Base-by-base conservation (phyloP, 2,797 vertebrate species). In the Hyperoplus immaculatus region DNA sequence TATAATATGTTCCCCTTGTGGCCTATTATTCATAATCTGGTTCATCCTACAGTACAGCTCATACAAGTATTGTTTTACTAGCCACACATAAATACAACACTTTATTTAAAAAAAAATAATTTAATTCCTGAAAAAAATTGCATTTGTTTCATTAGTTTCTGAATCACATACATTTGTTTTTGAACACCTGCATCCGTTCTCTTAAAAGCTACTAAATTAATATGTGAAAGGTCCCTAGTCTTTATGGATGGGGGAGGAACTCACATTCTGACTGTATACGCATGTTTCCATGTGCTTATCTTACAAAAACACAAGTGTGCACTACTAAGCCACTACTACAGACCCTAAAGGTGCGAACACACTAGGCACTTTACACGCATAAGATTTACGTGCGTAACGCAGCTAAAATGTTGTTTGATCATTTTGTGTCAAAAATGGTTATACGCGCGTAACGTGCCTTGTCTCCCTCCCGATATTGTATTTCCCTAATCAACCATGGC, bases 261-360 rank as follows among this genome's bases (percentile, higher is more conserved):
- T 60, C 4, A 1, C 43, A 56, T 56, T 71, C 15, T 16, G 29
- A 39, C 43, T 29, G 29, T 29, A 29, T 29, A 29, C 29, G 29
- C 29, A 29, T 29, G 29, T 29, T 49, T 47, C 59, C 50, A 16
- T 18, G 41, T 61, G 6, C 12, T 21, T 61, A 61, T 62, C 62
- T 4, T 8, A 59, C n/a, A 57, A 45, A 16, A 58, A 55, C 15
- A 72, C 6, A 45, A 5, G 14, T 7, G 11, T 14, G 15, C 13
- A 10, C 10, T 45, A 73, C 18, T 84, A 7, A 46, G 11, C 51
- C 69, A 16, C n/a, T 46, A 1, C 14, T 71, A 29, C 45, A 69
- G 18, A 79, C 70, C 70, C 68, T 43, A 81, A 50, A 21, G 21
- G 21, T 21, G 21, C 21, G 21, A 21, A 21, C 21, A 21, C 21